A percentile compares a stretch with the other conserved stretches of the same genome.
These are phyloP conservation scores for Drosophila lacicola DNA, from an alignment of 2,888 invertebrate genomes.

Conservation along the genomic window DNA sequence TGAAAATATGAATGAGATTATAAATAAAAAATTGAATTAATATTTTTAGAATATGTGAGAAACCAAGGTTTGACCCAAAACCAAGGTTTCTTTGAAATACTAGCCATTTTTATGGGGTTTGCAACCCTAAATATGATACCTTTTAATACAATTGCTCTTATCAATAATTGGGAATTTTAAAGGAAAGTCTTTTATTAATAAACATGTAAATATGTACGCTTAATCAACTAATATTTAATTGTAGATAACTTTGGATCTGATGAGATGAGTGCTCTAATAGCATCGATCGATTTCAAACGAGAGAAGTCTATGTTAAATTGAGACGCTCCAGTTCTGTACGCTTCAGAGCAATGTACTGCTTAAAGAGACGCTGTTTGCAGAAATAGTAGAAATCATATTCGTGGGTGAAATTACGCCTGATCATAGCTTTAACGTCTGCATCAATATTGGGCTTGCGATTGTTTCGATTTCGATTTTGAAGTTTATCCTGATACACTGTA, in stretches of 20 bases:
- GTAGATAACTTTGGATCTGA: slow-evolving; percentile 20
- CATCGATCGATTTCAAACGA: background rate
- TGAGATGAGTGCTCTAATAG: slow-evolving; percentile 6
- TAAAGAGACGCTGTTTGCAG: slow-evolving; percentile 92
- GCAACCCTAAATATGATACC: too few species aligned
- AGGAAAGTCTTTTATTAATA: too few species aligned
- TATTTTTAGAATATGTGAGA: too few species aligned
- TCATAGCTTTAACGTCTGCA: slow-evolving; percentile 92
- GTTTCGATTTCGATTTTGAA: slow-evolving; percentile 91
- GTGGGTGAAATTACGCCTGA: slow-evolving; percentile 93
- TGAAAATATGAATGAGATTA: too few species aligned
- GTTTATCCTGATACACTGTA: slow-evolving; percentile 70
- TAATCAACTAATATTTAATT: background rate
- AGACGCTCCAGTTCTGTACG: slow-evolving; percentile 43
- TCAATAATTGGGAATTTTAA: too few species aligned
- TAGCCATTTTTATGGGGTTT: too few species aligned
- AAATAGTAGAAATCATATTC: slow-evolving; percentile 97
- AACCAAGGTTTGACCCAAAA: too few species aligned
- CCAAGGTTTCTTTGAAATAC: too few species aligned
- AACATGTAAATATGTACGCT: background rate
- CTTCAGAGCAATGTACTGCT: slow-evolving; percentile 86
- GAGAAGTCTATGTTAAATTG: background rate
- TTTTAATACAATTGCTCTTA: too few species aligned
- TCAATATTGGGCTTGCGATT: slow-evolving; percentile 93
- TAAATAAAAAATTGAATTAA: too few species aligned